A percentile compares a stretch with the other conserved stretches of the same genome.
Conservation (phyloP, 1,140 invertebrate genomes). For the Argopecten irradians region DNA sequence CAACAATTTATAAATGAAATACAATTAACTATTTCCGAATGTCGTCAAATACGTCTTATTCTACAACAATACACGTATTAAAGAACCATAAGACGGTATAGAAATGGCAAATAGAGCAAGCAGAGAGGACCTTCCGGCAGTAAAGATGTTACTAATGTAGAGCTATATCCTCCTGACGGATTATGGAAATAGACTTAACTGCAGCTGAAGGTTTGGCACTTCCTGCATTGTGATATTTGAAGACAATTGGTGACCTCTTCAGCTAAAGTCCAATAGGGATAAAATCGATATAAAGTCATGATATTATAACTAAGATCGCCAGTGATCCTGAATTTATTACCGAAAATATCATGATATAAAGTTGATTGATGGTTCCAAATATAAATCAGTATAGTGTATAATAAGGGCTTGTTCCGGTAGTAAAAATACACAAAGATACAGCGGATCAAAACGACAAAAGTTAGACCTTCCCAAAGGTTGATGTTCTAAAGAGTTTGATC, state of each 20-base stretch:
- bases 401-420: background rate
- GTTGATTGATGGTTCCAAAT: background rate
- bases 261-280: background rate
- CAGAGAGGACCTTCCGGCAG: background rate
- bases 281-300: background rate
- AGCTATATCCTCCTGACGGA: background rate
- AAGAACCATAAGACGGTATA: too few species aligned
- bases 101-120: background rate
- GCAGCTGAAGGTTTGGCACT: background rate
- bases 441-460: too few species aligned
- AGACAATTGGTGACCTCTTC: background rate
- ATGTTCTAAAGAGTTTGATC: too few species aligned
- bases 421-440: too few species aligned
- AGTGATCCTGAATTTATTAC: background rate
- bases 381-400: background rate
- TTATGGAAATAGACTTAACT: background rate
- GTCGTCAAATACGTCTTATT: too few species aligned
- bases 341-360: background rate
- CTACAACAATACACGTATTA: too few species aligned
- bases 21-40: too few species aligned
- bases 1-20: too few species aligned
- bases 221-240: background rate
- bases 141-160: background rate
- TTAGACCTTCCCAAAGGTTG: too few species aligned
- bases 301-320: background rate